These are phyloP conservation scores for Melanotaenia trifasciata DNA, from an alignment of 2,797 vertebrate genomes.

Conservation along the genomic window DNA sequence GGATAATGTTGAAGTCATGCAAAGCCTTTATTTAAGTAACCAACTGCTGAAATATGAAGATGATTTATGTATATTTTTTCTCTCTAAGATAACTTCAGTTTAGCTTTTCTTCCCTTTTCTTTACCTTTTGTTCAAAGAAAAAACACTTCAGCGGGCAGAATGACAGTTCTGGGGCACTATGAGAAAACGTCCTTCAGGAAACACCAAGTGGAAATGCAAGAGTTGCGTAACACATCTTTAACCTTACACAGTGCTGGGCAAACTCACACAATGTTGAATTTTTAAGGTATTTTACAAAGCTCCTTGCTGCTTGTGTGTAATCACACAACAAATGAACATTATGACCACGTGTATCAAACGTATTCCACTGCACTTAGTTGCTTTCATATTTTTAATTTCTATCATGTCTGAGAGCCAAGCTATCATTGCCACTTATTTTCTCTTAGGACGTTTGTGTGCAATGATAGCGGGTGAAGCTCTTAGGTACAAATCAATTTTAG, in stretches of 20 bases:
- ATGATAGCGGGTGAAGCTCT: slow-evolving; percentile 61
- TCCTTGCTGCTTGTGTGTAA: slow-evolving; percentile 6
- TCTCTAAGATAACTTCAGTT: neutral
- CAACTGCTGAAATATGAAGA: slow-evolving; percentile 22
- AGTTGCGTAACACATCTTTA: slow-evolving; percentile 46
- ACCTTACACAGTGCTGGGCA: slow-evolving; percentile 38
- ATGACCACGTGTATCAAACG: slow-evolving; percentile 21
- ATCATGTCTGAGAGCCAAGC: slow-evolving; percentile 46
- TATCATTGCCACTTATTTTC: slow-evolving; percentile 56
- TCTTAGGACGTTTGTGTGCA: slow-evolving; percentile 63
- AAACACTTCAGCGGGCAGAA: slow-evolving; percentile 58
- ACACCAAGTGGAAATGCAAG: slow-evolving; percentile 32
- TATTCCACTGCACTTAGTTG: slow-evolving; percentile 34
- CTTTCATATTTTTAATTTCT: slow-evolving; percentile 53
- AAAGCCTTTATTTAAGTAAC: neutral
- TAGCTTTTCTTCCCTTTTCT: slow-evolving; percentile 31
- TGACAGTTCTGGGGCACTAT: slow-evolving; percentile 71
- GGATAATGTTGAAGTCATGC: neutral
- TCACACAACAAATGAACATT: slow-evolving; percentile 31
- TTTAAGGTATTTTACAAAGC: slow-evolving; percentile 7
- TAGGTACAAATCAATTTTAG: slow-evolving; percentile 74
- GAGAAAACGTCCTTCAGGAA: slow-evolving; percentile 59
- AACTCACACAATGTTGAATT: slow-evolving; percentile 10
- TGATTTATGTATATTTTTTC: slow-evolving; percentile 11
- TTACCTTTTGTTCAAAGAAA: slow-evolving; percentile 61